Conservation (phyloP, 2,113 vertebrate species). For the Nothobranchius furzeri region DNA sequence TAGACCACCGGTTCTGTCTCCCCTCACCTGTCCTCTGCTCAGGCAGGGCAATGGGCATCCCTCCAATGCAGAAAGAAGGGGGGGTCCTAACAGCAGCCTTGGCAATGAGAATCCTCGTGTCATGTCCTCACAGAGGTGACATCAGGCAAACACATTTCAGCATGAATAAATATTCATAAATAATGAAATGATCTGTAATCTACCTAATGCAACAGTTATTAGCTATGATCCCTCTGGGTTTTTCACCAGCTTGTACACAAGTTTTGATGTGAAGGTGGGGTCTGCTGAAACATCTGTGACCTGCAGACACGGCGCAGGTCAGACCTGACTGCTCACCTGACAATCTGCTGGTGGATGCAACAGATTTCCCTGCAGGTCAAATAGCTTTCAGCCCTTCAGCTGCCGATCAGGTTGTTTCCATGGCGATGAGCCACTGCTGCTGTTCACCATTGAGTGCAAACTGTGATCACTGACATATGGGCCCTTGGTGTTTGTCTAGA, state of each 20-base stretch:
- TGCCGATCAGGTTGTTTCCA: slow-evolving; percentile 26
- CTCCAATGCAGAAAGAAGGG: slow-evolving; percentile 16
- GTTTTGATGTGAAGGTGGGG: slow-evolving; percentile 5
- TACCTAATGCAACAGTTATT: no score
- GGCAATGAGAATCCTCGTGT: slow-evolving; percentile 39
- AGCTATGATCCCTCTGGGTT: no score
- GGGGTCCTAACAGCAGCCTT: slow-evolving; percentile 43
- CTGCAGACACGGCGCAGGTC: slow-evolving; percentile 23
- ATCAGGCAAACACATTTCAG: not conserved
- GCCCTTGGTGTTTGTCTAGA: not conserved
- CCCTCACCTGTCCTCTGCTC: slow-evolving; percentile 33
- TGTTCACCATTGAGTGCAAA: not conserved
- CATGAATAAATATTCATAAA: no score
- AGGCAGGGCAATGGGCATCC: slow-evolving; percentile 56
- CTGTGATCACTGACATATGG: slow-evolving; percentile 1
- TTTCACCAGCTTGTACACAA: not conserved
- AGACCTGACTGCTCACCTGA: slow-evolving; percentile 43
- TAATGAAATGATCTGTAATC: no score
- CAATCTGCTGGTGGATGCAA: slow-evolving; percentile 23
- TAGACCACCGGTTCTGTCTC: not conserved
- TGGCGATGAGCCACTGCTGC: not conserved
- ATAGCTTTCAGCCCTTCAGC: slow-evolving; percentile 22
- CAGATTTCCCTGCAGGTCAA: slow-evolving; percentile 35
- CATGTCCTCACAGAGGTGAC: slow-evolving; percentile 48
- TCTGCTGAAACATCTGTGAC: slow-evolving; percentile 38